Conservation (phyloP, 2,113 vertebrate species). For the Sceloporus tristichus region DNA sequence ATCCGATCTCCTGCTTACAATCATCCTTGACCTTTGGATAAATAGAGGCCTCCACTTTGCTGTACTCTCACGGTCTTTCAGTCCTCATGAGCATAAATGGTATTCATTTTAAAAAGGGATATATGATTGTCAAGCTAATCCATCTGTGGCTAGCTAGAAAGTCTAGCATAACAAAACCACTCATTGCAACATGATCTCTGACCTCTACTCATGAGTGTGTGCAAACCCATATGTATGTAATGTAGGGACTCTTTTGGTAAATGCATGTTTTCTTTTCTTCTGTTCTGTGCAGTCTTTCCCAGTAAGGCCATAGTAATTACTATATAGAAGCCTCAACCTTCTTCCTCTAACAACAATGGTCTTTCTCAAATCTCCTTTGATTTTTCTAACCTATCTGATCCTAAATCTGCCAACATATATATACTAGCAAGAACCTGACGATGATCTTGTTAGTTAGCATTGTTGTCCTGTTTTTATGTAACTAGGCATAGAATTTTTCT, state of each 20-base stretch:
- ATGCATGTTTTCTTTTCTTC: slow-evolving; percentile 48
- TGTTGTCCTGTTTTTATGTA: slow-evolving; percentile 63
- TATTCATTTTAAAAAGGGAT: slow-evolving; percentile 46
- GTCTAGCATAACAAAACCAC: slow-evolving; percentile 42
- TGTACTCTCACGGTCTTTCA: not conserved
- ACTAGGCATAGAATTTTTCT: slow-evolving; percentile 68
- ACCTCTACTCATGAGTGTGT: not conserved
- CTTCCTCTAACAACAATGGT: slow-evolving; percentile 29
- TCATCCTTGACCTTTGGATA: slow-evolving; percentile 56
- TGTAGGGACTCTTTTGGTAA: slow-evolving; percentile 40
- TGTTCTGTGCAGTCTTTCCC: slow-evolving; percentile 46
- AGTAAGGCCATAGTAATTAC: slow-evolving; percentile 24
- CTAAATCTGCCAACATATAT: slow-evolving; percentile 31
- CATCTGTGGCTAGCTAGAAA: slow-evolving; percentile 52
- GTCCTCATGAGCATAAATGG: slow-evolving; percentile 42
- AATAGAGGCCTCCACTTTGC: slow-evolving; percentile 42
- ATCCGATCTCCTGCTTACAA: slow-evolving; percentile 46
- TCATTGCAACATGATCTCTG: slow-evolving; percentile 57
- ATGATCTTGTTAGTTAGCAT: slow-evolving; percentile 66
- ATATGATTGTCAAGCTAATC: slow-evolving; percentile 60
- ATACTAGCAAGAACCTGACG: slow-evolving; percentile 36
- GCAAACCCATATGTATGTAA: slow-evolving; percentile 31
- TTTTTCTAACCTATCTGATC: slow-evolving; percentile 5
- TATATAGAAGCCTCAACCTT: slow-evolving; percentile 31
- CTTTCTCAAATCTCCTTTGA: slow-evolving; percentile 52